A percentile compares a stretch with the other conserved stretches of the same genome.
These are phyloP conservation scores for Anguilla megastoma DNA, from an alignment of 2,797 vertebrate species.

Conservation along the genomic window DNA sequence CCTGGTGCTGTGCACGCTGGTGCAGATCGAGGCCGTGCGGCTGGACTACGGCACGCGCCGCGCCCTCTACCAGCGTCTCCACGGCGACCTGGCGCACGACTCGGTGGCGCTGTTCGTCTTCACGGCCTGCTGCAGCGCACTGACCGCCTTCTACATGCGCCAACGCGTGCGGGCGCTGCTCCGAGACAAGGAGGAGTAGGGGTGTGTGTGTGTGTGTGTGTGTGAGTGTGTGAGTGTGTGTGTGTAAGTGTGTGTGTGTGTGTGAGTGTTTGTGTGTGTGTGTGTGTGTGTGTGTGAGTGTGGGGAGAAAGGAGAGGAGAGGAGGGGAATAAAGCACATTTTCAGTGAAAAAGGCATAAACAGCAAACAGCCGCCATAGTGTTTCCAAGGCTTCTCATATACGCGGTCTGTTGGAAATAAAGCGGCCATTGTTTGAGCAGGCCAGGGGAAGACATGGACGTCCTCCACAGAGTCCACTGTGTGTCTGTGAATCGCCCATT, in stretches of 20 bases:
- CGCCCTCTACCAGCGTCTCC: conserved; percentile 81
- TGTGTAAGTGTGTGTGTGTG: conserved; percentile 49
- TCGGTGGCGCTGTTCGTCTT: conserved; percentile 85
- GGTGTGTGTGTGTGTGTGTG: conserved; percentile 30
- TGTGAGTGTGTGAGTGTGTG: conserved; percentile 37
- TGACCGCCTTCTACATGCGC: conserved; percentile 83
- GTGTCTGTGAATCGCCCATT: not conserved
- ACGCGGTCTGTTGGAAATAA: not conserved
- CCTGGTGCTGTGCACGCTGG: conserved; percentile 87
- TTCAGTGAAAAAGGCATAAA: not conserved
- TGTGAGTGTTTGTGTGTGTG: conserved; percentile 64
- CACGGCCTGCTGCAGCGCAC: conserved; percentile 81
- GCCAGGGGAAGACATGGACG: not conserved
- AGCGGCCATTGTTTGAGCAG: not conserved
- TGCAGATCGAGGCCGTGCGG: conserved; percentile 88
- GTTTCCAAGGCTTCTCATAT: not conserved
- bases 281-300: conserved; percentile 12
- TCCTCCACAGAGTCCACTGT: not conserved
- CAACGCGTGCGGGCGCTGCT: conserved; percentile 74
- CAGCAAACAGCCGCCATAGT: not conserved
- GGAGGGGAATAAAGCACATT: not conserved
- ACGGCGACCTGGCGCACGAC: conserved; percentile 78
- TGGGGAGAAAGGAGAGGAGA: not conserved
- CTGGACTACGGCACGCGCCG: conserved; percentile 83
- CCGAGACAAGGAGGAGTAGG: conserved; percentile 69